These are phyloP conservation scores for Rana temporaria DNA, from an alignment of 2,113 vertebrate genomes.

Conservation along the genomic window DNA sequence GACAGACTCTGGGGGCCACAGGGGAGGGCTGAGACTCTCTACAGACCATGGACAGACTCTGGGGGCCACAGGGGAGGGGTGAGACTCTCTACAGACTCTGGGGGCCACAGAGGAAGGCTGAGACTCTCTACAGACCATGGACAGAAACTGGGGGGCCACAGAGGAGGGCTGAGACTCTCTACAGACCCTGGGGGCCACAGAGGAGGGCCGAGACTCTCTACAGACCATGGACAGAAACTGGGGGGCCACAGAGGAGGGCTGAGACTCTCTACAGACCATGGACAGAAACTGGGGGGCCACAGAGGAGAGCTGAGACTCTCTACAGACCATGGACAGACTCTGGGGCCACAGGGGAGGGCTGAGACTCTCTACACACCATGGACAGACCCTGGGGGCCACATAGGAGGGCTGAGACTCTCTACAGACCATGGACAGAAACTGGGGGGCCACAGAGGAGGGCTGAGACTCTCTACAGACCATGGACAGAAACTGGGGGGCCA, in stretches of 20 bases:
- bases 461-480: neutral
- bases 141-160: neutral
- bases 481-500: neutral
- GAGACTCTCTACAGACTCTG: neutral
- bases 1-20: no score
- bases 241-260: conserved; percentile 49
- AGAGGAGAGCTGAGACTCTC: conserved; percentile 47
- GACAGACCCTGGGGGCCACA: neutral
- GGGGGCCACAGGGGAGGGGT: conserved; percentile 50
- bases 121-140: neutral
- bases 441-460: conserved; percentile 51
- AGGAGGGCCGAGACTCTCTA: conserved; percentile 39
- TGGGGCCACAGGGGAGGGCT: conserved; percentile 50
- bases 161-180: conserved; percentile 44
- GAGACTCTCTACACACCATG: neutral
- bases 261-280: neutral
- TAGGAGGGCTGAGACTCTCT: conserved; percentile 44
- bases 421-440: no score
- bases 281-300: neutral
- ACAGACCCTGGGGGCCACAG: neutral
- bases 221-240: no score
- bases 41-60: neutral
- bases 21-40: conserved; percentile 44
- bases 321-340: neutral
- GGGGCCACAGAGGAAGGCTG: conserved; percentile 48